Evolutionary conservation across 1,140 invertebrate genomes (phyloP), one percentile per base, ranked within the genome.

Genomic region (Macrobrachium nipponense): DNA sequence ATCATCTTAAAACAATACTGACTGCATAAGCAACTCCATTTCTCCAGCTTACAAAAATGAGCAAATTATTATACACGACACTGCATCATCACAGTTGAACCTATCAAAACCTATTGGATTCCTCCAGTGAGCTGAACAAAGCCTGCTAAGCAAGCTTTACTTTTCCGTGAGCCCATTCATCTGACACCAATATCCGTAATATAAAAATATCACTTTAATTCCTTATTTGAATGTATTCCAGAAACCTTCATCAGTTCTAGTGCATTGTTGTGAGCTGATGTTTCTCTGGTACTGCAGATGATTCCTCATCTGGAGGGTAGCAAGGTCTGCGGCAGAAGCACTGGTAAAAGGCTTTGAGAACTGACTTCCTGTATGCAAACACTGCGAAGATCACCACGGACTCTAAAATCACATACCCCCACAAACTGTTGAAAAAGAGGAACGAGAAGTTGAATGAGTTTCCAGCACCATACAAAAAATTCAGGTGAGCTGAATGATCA

Each of bases 281-380:
- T 64, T 87, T 87, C 85, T 87, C 85, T 14, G 58, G 66, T 8
- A 87, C 43, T 12, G 66, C 58, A 14, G 64, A 68, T 59, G 61
- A 44, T 60, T 87, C 85, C 11, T 80, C 72, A 58, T 87, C 85
- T 11, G 61, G 51, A 18, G 36, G 73, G 20, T 75, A 75, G 59
- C 82, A 84, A 10, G 75, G 76, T 11, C 51, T 62, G n/a, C 70
- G 70, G 36, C 78, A 81, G 70, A 51, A 44, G 59, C 70, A 76
- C 23, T 79, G 70, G 23, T 80, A 77, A 20, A 87, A 18, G 14
- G 70, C 43, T 20, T 78, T 80, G 12, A 88, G 20, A 18, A 88
- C 83, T 11, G 73, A 78, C 51, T 80, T 86, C n/a, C 87, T 64
- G 75, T 88, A 88, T 44, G 84, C 84, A 51, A 88, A 88, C 36